Conservation (phyloP, 2,113 vertebrate species). For the Thalassoma bifasciatum region DNA sequence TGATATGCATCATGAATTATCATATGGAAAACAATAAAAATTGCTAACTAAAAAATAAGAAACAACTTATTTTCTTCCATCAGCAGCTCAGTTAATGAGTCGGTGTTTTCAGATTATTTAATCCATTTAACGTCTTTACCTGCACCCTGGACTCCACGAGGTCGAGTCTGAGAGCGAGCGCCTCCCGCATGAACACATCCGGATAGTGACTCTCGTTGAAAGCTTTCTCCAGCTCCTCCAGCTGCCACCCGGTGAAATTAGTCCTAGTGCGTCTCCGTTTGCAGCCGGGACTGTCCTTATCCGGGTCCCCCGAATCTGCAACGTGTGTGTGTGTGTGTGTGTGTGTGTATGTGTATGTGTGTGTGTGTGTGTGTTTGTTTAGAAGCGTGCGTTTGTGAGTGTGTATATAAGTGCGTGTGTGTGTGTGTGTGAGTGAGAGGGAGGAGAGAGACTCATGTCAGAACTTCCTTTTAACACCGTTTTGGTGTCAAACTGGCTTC, state of each 20-base stretch:
- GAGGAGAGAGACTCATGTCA: slow-evolving; percentile 18
- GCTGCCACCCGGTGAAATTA: slow-evolving; percentile 99
- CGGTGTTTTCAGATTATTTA: background rate
- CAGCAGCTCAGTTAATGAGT: background rate
- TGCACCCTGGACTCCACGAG: slow-evolving; percentile 98
- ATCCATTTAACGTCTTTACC: slow-evolving; percentile 82
- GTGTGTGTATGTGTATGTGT: slow-evolving; percentile 5
- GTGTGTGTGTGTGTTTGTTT: slow-evolving; percentile 5
- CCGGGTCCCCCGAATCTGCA: slow-evolving; percentile 92
- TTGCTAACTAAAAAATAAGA: background rate
- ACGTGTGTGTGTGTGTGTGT: slow-evolving; percentile 21
- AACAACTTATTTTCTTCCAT: background rate
- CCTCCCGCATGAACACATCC: slow-evolving; percentile 98
- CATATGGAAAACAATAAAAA: background rate
- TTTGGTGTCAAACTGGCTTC: background rate
- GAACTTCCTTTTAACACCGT: slow-evolving; percentile 7
- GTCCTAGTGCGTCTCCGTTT: slow-evolving; percentile 96
- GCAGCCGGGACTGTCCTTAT: slow-evolving; percentile 98
- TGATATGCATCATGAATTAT: background rate
- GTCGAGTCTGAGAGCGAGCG: slow-evolving; percentile 94
- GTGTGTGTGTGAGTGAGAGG: slow-evolving; percentile 4
- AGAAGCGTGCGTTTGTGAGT: slow-evolving; percentile 4
- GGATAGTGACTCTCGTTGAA: slow-evolving; percentile 99
- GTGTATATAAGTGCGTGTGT: slow-evolving; percentile 3
- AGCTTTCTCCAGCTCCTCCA: slow-evolving; percentile 97